Percentiles rank a stretch among this genome's conserved stretches.
Evolutionary conservation across 2,797 vertebrate species (phyloP).

Genomic region (Gymnoscopelus microlampas): DNA sequence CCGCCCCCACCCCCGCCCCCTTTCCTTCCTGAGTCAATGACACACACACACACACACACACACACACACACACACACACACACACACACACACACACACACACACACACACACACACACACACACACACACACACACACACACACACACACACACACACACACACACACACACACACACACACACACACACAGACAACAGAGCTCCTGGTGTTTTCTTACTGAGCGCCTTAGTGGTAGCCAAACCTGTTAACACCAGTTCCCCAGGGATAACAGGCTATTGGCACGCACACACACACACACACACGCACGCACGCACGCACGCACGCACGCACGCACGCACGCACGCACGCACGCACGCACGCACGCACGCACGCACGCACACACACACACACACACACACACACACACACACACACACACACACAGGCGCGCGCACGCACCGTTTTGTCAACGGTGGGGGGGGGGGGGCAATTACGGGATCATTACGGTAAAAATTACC

Average conservation of each 20-base stretch:
- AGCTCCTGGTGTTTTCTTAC: constrained; percentile 54
- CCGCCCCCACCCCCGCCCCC: constrained; percentile 46
- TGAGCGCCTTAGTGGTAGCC: constrained; percentile 56
- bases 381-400: neutral
- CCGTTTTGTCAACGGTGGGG: no score
- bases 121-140: constrained; percentile 10
- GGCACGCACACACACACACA: constrained; percentile 15
- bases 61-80: constrained; percentile 45
- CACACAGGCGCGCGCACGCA: no score
- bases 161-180: neutral
- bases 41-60: constrained; percentile 33
- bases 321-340: constrained; percentile 15
- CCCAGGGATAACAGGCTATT: constrained; percentile 53
- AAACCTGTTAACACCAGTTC: constrained; percentile 64
- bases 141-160: constrained; percentile 1
- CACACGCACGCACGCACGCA: constrained; percentile 16
- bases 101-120: constrained; percentile 16
- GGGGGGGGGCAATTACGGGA: no score
- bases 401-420: constrained; percentile 4
- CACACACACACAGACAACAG: neutral
- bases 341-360: neutral
- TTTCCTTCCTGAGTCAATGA: constrained; percentile 70
- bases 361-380: neutral
- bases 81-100: constrained; percentile 45
- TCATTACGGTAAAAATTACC: no score